A percentile compares a stretch with the other conserved stretches of the same genome.
phyloP scores from a whole-genome alignment of 2,113 vertebrate genomes.

The Dasyurus viverrinus region DNA sequence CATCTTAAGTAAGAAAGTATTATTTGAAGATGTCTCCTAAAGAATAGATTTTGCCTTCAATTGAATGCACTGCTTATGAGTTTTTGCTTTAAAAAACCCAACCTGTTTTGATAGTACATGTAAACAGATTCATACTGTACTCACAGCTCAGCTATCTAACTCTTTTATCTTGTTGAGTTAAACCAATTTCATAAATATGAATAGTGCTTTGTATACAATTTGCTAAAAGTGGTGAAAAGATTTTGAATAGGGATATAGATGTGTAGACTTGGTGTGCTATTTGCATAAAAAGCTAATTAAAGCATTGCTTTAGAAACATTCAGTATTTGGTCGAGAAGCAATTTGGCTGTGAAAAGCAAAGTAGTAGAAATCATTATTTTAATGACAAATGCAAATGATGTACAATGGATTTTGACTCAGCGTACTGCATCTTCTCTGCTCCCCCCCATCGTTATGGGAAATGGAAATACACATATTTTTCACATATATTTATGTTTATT shows the following conservation, averaged over 20 bases:
- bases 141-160: neutral
- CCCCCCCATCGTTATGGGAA: constrained; percentile 48
- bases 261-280: constrained; percentile 26
- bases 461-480: constrained; percentile 59
- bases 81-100: neutral
- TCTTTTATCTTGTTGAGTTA: neutral
- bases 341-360: constrained; percentile 58
- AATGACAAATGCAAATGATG: constrained; percentile 73
- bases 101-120: neutral
- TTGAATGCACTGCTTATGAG: neutral
- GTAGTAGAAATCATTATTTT: constrained; percentile 67
- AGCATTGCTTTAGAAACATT: constrained; percentile 32
- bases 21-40: neutral
- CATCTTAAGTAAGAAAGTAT: neutral
- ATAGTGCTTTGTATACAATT: constrained; percentile 24
- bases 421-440: neutral
- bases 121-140: neutral
- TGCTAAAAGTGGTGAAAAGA: constrained; percentile 25
- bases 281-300: constrained; percentile 76
- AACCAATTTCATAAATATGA: neutral
- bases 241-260: constrained; percentile 48
- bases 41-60: neutral
- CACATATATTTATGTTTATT: constrained; percentile 21
- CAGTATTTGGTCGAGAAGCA: constrained; percentile 54
- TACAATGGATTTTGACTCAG: constrained; percentile 66